Evolutionary conservation across 2,113 vertebrate genomes (phyloP), one percentile per base, ranked within the genome.

Genomic region (Petrocephalus microphthalmus): DNA sequence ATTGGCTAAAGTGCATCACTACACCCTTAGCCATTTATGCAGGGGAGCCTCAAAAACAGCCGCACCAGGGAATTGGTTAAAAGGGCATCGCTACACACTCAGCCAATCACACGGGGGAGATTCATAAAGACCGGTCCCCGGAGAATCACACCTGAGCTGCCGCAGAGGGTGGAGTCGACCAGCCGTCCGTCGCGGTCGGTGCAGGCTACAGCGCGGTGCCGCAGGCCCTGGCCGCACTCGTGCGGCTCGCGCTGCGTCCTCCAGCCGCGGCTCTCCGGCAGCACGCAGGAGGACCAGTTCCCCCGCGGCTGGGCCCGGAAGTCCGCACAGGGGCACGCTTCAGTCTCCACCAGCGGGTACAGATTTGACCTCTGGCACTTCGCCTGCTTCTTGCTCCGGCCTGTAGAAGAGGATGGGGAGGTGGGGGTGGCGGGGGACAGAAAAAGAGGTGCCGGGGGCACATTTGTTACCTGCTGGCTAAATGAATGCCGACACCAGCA

Each of bases 221-320:
- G 92, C 5, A 94, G 3, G 0, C 97, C 97, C 91, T 91, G 53
- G 5, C 97, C 96, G 1, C 97, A 97, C 74, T 96, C 94, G 85
- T 91, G 92, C 64, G 81, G 5, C 0, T 5, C 94, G 89, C 90
- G 84, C 0, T 37, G 94, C 2, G 88, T n/a, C 0, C 8, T 74
- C 54, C 33, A 1, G 89, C 93, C 94, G 84, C 78, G 81, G 15
- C 7, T 87, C 87, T 93, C 94, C 2, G 91, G 52, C 2, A 97
- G 89, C 47, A 97, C 91, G 90, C 97, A 97, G 54, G 96, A 93
- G 0, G 97, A 97, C 97, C 97, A 97, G 5, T 96, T 95, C 45
- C 97, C 97, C 0, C 95, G 92, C 60, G 95, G 94, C 71, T 94
- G 94, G 57, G 94, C 89, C 88, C 89, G 89, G 87, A 95, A 96